Evolutionary conservation across 2,888 invertebrate species (phyloP).

Genomic region (Drosophila kanekoi): DNA sequence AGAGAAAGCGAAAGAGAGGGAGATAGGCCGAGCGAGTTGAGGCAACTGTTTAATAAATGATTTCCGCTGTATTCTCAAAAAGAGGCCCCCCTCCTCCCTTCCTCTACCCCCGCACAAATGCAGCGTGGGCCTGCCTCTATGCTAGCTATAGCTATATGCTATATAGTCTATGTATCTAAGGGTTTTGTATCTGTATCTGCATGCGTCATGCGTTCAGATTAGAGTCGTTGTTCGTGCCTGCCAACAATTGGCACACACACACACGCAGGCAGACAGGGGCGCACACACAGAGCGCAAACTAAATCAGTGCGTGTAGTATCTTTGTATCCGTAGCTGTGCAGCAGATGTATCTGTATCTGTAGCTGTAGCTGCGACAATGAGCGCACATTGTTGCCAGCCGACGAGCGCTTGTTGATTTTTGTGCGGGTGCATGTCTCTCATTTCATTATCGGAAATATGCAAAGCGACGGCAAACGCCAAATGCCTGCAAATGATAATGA

Average conservation of each 20-base stretch:
- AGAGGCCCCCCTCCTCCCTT: not conserved
- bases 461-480: constrained; percentile 34
- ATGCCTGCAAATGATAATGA: constrained; percentile 74
- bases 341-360: constrained; percentile 24
- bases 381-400: constrained; percentile 62
- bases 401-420: constrained; percentile 41
- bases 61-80: constrained; percentile 59
- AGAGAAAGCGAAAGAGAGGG: not conserved
- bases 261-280: constrained; percentile 1
- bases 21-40: constrained; percentile 7
- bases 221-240: constrained; percentile 72
- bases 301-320: constrained; percentile 64
- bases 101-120: constrained; percentile 33
- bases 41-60: constrained; percentile 72
- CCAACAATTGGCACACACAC: constrained; percentile 56
- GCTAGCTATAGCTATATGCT: constrained; percentile 18
- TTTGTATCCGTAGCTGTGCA: constrained; percentile 24
- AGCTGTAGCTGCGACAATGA: constrained; percentile 59
- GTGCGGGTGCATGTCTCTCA: constrained; percentile 78
- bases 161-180: constrained; percentile 22
- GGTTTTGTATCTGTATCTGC: constrained; percentile 41
- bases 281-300: constrained; percentile 9
- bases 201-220: constrained; percentile 69
- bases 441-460: constrained; percentile 73
- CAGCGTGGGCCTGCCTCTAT: constrained; percentile 46